A percentile compares a stretch with the other conserved stretches of the same genome.
Evolutionary conservation across 2,113 vertebrate genomes (phyloP).

Genomic region (Anser cygnoides): DNA sequence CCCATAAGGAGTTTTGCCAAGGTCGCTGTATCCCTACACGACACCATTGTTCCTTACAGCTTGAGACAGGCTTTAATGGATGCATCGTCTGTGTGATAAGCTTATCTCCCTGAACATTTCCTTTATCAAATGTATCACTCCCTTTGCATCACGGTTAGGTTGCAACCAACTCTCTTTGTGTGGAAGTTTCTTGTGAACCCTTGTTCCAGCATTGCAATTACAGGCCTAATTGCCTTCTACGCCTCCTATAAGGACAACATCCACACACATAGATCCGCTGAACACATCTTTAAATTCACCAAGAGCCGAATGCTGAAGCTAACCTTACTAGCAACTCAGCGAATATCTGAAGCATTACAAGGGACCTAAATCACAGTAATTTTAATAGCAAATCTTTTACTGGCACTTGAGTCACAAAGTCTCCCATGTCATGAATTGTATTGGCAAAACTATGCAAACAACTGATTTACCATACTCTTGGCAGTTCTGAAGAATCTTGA

Average conservation of each 20-base stretch:
- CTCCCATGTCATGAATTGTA: rapidly evolving
- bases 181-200: not conserved
- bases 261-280: not conserved
- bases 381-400: not conserved
- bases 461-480: not conserved
- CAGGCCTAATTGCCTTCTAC: not conserved
- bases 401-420: not conserved
- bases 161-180: not conserved
- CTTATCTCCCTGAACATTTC: not conserved
- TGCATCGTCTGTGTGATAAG: not conserved
- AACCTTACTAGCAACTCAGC: not conserved
- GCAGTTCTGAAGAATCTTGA: not conserved
- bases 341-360: not conserved
- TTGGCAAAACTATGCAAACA: not conserved
- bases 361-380: not conserved
- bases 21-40: not conserved
- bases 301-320: not conserved
- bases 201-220: not conserved
- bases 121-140: not conserved
- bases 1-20: not conserved
- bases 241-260: not conserved
- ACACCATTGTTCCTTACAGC: not conserved
- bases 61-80: not conserved
- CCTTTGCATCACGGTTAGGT: not conserved
- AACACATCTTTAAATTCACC: not conserved